These are phyloP conservation scores for Choloepus didactylus DNA, from an alignment of 2,797 vertebrate genomes.

Conservation along the genomic window DNA sequence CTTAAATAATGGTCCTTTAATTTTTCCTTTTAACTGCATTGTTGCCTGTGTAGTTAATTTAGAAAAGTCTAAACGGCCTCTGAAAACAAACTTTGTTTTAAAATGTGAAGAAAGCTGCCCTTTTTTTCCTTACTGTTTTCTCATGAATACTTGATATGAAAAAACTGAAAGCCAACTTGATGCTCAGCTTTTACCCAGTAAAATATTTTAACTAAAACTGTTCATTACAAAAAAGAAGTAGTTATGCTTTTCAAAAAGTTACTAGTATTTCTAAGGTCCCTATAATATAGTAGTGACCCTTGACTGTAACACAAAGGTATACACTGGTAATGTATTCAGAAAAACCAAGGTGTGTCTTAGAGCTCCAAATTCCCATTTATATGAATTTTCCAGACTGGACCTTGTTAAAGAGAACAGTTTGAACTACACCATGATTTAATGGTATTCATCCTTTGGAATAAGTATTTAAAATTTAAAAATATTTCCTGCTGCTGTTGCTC, in stretches of 20 bases:
- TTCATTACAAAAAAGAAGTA: neutral
- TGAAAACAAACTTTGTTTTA: neutral
- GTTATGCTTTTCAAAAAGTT: neutral
- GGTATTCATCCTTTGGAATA: neutral
- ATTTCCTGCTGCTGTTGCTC: neutral
- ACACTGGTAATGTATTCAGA: neutral
- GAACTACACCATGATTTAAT: neutral
- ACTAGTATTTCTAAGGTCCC: neutral
- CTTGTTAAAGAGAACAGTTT: conserved; percentile 17
- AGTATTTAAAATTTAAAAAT: neutral
- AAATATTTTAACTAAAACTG: too few relatives aligned
- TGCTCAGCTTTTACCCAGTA: too few relatives aligned
- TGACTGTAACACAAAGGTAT: neutral
- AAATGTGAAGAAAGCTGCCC: neutral
- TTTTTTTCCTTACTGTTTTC: neutral
- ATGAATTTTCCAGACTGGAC: neutral
- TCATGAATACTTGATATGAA: neutral
- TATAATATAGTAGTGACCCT: neutral
- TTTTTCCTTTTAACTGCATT: neutral
- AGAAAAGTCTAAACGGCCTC: neutral
- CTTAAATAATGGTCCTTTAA: neutral
- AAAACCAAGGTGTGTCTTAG: neutral
- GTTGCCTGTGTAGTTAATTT: neutral
- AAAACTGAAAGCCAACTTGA: neutral
- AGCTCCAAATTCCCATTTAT: neutral